phyloP scores from a whole-genome alignment of 2,113 vertebrate species.

The Pogona vitticeps region DNA sequence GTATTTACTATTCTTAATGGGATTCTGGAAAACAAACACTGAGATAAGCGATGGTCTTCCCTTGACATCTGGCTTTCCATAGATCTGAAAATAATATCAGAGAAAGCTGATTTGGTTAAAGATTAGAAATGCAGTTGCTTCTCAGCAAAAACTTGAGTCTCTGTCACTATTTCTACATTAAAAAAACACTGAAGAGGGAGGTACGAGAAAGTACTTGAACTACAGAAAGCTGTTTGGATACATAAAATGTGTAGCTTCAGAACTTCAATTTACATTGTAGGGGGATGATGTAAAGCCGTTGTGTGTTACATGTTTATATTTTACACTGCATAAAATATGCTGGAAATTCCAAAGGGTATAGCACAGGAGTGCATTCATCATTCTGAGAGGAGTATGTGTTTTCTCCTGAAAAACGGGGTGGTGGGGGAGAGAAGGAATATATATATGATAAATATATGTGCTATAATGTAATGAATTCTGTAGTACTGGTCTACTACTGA shows the following conservation, averaged over 20 bases:
- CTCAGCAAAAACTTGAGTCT: slow-evolving; percentile 49
- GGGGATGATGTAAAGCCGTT: slow-evolving; percentile 16
- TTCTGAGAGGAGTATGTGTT: slow-evolving; percentile 28
- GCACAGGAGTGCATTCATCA: slow-evolving; percentile 20
- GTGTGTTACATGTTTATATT: slow-evolving; percentile 39
- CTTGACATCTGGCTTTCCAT: slow-evolving; percentile 11
- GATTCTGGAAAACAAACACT: slow-evolving; percentile 42
- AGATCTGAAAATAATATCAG: slow-evolving; percentile 39
- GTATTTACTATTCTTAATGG: slow-evolving; percentile 47
- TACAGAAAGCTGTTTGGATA: slow-evolving; percentile 48
- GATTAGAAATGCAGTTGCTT: slow-evolving; percentile 55
- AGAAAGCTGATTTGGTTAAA: slow-evolving; percentile 59
- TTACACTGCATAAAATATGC: slow-evolving; percentile 32
- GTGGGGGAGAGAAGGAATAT: background rate
- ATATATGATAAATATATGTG: background rate
- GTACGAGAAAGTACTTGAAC: slow-evolving; percentile 55
- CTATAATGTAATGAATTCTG: background rate
- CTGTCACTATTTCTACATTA: slow-evolving; percentile 39
- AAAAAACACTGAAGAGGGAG: slow-evolving; percentile 48
- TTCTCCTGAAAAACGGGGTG: background rate
- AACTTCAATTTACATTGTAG: slow-evolving; percentile 37
- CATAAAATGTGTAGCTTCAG: slow-evolving; percentile 64
- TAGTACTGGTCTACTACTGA: background rate
- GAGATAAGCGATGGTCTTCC: slow-evolving; percentile 41
- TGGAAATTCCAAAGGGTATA: slow-evolving; percentile 1